phyloP scores from a whole-genome alignment of 2,797 vertebrate genomes.

The Aeoliscus strigatus region DNA sequence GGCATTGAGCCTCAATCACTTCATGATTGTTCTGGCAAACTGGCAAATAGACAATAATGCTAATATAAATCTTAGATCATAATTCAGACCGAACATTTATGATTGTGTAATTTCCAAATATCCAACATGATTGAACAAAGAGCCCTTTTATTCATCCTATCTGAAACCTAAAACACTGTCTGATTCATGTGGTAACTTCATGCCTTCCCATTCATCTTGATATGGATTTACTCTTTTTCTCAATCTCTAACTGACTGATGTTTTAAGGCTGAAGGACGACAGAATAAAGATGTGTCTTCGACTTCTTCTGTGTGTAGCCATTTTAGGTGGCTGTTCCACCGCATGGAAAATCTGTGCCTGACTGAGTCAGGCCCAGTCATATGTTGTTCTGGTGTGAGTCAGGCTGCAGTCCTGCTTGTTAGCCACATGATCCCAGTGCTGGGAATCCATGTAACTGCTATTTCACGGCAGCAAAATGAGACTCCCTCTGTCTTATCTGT shows the following conservation, averaged over 20 bases:
- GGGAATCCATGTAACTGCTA: constrained; percentile 51
- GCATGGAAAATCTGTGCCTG: constrained; percentile 44
- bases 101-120: constrained; percentile 14
- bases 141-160: constrained; percentile 3
- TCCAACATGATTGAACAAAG: constrained; percentile 33
- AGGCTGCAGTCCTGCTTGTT: constrained; percentile 69
- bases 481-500: constrained; percentile 27
- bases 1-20: too few relatives aligned
- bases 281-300: constrained; percentile 21
- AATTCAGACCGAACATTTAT: constrained; percentile 7
- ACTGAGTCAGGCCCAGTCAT: constrained; percentile 53
- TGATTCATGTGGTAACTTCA: constrained; percentile 26
- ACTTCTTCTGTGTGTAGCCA: constrained; percentile 31
- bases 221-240: constrained; percentile 13
- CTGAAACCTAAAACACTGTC: constrained; percentile 24
- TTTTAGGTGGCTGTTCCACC: constrained; percentile 54
- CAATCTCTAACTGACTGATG: constrained; percentile 5
- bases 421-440: constrained; percentile 67
- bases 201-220: constrained; percentile 22
- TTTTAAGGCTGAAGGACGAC: constrained; percentile 9
- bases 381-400: constrained; percentile 63
- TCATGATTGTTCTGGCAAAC: too few relatives aligned
- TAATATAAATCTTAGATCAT: constrained; percentile 9
- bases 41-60: too few relatives aligned
- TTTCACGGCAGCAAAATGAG: constrained; percentile 55